These are phyloP conservation scores for Epizoanthus ramosus DNA, from an alignment of 92 coral and sea anemone species.

Conservation along the genomic window DNA sequence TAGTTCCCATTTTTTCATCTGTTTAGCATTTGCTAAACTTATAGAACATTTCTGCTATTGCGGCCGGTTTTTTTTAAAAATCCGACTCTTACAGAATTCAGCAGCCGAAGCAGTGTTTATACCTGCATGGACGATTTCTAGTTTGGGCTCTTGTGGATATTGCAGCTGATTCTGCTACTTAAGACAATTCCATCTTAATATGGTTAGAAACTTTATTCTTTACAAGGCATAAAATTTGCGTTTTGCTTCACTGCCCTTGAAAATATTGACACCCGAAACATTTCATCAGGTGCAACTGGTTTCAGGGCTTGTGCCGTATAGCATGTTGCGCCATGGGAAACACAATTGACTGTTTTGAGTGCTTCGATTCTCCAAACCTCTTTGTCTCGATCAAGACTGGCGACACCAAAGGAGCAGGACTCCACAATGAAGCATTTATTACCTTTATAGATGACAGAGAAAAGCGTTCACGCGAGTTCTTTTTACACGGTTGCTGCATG, in stretches of 20 bases:
- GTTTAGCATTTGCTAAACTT: too few relatives aligned
- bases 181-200: not conserved
- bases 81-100: too few relatives aligned
- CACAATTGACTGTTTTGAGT: slow-evolving; percentile 75
- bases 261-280: not conserved
- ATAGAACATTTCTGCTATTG: too few relatives aligned
- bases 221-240: not conserved
- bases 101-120: too few relatives aligned
- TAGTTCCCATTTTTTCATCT: too few relatives aligned
- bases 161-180: not conserved
- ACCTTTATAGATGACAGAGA: slow-evolving; percentile 85
- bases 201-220: not conserved
- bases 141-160: not conserved
- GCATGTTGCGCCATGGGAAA: slow-evolving; percentile 80
- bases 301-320: not conserved
- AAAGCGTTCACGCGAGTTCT: slow-evolving; percentile 69
- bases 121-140: not conserved
- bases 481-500: slow-evolving; percentile 88
- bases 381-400: slow-evolving; percentile 88
- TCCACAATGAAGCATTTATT: slow-evolving; percentile 83
- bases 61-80: too few relatives aligned
- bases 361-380: slow-evolving; percentile 76
- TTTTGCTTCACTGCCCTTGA: not conserved
- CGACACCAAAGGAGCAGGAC: slow-evolving; percentile 87
- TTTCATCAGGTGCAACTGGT: too few relatives aligned